These are phyloP conservation scores for Grus americana DNA, from an alignment of 2,113 vertebrate species.

Conservation along the genomic window DNA sequence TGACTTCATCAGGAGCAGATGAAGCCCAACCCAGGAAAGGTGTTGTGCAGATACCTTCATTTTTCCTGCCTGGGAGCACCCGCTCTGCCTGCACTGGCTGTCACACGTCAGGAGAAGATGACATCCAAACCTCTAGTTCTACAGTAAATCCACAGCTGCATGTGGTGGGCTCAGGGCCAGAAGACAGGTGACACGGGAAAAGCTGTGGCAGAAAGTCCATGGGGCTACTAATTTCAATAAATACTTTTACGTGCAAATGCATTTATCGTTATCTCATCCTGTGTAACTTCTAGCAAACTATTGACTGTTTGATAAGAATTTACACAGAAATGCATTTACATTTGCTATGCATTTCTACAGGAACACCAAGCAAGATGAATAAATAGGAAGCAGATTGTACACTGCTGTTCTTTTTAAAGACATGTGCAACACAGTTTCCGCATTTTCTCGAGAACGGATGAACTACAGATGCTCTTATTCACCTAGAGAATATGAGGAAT, in stretches of 20 bases:
- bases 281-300: neutral
- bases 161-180: neutral
- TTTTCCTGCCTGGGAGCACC: neutral
- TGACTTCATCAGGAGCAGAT: neutral
- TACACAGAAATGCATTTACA: neutral
- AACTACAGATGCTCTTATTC: constrained; percentile 1
- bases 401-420: neutral
- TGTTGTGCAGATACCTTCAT: neutral
- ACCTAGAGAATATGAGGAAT: constrained; percentile 39
- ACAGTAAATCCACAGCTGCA: neutral
- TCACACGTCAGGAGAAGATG: neutral
- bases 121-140: neutral
- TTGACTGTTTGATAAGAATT: neutral
- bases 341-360: neutral
- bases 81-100: neutral
- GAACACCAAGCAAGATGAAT: neutral
- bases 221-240: neutral
- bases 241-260: neutral
- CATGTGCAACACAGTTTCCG: neutral
- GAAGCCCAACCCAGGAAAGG: neutral
- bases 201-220: rapidly evolving
- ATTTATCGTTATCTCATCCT: neutral
- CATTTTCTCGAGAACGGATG: neutral
- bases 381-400: neutral
- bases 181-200: neutral